Evolutionary conservation across 2,888 invertebrate genomes (phyloP), one percentile per base, ranked within the genome.

Genomic region (Agonopterix alstromeriana): DNA sequence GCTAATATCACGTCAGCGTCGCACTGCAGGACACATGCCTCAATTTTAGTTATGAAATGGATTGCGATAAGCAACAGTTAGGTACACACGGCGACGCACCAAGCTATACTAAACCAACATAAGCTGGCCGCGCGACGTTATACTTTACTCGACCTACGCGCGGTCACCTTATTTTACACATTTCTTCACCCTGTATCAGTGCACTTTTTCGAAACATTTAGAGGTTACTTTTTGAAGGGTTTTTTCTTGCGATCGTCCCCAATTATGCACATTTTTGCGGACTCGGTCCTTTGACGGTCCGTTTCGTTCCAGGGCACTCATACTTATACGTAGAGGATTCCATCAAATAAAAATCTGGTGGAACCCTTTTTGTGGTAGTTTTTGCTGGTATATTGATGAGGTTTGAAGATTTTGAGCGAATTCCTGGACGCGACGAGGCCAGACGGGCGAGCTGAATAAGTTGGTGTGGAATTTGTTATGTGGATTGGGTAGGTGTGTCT

Each of bases 201-300:
- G 85, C 82, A 85, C 86, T 88, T 88, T 88, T 87, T 87, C 84
- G 76, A 72, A 81, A 77, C 82, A 77, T 85, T 80, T 82, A 77
- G 80, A 84, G 83, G 81, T 84, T 80, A 82, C 67, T 85, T 88
- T 87, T 87, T 84, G 80, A 82, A 69, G 67, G 66, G 73, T 82
- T 88, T 87, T 88, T 87, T 87, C 80, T 66, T 71, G 61, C 63
- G 73, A 66, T 75, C 73, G 67, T 64, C 64, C 67, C 81, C 88
- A 86, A 88, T 88, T 88, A 87, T 88, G 88, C 82, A 86, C 88
- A 88, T 88, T 87, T 88, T 86, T 87, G 83, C 79, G 77, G 70
- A 70, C 66, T 81, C 83, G 84, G 85, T 61, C 58, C 78, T 86
- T 86, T 86, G 83, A 75, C 70, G 68, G 67, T 57, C 51, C 1